phyloP scores from a whole-genome alignment of 2,888 invertebrate species.

The Rhagonycha lutea region DNA sequence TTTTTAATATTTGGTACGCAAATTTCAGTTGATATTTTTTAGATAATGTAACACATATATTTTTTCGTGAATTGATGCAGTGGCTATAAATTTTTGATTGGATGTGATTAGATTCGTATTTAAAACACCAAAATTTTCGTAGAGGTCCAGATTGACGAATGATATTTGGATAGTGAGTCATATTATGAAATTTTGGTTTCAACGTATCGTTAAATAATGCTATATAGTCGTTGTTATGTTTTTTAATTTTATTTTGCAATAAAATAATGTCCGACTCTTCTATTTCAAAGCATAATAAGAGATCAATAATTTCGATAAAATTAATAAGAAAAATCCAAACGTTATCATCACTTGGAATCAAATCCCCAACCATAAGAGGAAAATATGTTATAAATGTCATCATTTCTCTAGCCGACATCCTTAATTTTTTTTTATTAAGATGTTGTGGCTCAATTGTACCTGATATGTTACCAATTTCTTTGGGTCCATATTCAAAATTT shows the following conservation, averaged over 20 bases:
- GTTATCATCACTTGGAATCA: conserved; percentile 31
- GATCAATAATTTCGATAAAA: conserved; percentile 33
- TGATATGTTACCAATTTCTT: conserved; percentile 22
- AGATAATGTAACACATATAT: conserved; percentile 37
- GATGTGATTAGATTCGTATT: conserved; percentile 34
- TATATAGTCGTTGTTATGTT: conserved; percentile 24
- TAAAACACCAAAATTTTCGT: conserved; percentile 35
- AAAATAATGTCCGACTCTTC: conserved; percentile 13
- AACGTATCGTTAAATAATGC: conserved; percentile 26
- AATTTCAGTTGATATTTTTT: conserved; percentile 39
- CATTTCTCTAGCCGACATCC: conserved; percentile 34
- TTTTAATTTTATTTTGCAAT: conserved; percentile 21
- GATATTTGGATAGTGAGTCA: conserved; percentile 34
- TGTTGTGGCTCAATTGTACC: conserved; percentile 13
- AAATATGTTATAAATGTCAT: conserved; percentile 33
- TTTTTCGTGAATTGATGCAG: conserved; percentile 38
- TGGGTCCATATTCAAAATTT: conserved; percentile 22
- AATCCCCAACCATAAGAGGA: conserved; percentile 36
- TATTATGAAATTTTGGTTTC: conserved; percentile 35
- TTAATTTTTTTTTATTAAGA: conserved; percentile 20
- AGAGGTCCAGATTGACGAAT: conserved; percentile 34
- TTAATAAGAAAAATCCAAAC: conserved; percentile 35
- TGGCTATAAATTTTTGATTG: conserved; percentile 35
- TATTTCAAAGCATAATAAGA: conserved; percentile 23
- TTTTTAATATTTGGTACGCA: conserved; percentile 24